Evolutionary conservation across 92 coral and sea anemone genomes (phyloP), one percentile per base, ranked within the genome.

Genomic region (Zoanthus sansibaricus): DNA sequence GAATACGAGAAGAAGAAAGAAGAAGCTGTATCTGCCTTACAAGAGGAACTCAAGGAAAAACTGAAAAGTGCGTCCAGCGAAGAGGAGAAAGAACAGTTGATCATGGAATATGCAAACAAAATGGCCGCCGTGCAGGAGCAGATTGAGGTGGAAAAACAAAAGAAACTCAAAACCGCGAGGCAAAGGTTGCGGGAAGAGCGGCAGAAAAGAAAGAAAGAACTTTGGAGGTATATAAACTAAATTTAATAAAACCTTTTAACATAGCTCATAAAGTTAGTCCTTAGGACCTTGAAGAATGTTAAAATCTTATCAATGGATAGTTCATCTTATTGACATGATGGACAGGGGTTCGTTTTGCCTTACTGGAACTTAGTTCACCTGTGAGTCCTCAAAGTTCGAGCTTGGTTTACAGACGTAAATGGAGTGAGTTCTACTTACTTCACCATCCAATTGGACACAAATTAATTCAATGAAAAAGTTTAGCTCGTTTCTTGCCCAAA

Each of bases 1-100:
- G 95, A 94, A 78, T 96, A 91, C 59, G 96, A 96, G 83, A 90
- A 93, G 79, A 96, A 90, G 92, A 96, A 96, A 54, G 92, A 88
- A 73, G 87, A 90, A 42, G 94, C 95, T 20, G 87, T 95, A 73
- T 61, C 92, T 30, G 86, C 78, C 18, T 79, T 96, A 79, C 93
- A 89, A 92, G 86, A 78, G 30, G 98, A 96, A 77, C 90, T 96
- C 30, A 90, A 75, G 75, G 92, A 93, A 61, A 93, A 86, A 54
- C 91, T 96, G 69, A 83, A 93, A 49, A 87, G 75, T 20, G 97
- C 95, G 6, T 78, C 83, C 72, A 91, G 95, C 64, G 95, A 91
- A 25, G 99, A 90, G 72, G 98, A 96, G 88, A 95, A 86, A 45
- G 98, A 96, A 75, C 94, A 94, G 45, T 77, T 95, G 69, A 49